Evolutionary conservation across 1,140 invertebrate species (phyloP).

Genomic region (Drosophila burlai): DNA sequence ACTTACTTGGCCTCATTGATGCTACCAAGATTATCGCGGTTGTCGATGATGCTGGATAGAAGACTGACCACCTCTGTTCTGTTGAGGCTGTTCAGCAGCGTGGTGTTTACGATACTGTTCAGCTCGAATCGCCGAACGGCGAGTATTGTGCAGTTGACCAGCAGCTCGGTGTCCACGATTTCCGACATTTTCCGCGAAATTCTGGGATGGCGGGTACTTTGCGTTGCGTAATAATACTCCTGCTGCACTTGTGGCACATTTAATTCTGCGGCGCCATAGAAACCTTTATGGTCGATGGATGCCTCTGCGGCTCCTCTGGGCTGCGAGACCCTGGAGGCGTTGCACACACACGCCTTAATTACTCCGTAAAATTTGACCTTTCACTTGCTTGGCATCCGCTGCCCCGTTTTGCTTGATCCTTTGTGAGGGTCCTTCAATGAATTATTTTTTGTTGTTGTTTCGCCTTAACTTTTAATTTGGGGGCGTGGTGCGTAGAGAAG

Average conservation of each 20-base stretch:
- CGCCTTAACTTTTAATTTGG: conserved; percentile 19
- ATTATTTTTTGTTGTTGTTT: neutral
- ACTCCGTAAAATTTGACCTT: conserved; percentile 21
- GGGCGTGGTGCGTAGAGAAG: conserved; percentile 16
- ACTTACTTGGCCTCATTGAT: conserved; percentile 84
- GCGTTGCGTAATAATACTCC: conserved; percentile 57
- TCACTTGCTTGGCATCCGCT: neutral
- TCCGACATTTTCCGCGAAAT: conserved; percentile 68
- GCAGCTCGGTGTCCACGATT: conserved; percentile 79
- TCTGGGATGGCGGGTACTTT: neutral
- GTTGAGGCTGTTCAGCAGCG: conserved; percentile 69
- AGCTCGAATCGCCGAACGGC: conserved; percentile 79
- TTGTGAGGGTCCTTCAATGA: conserved; percentile 10
- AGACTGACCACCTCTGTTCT: conserved; percentile 78
- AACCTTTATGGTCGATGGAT: conserved; percentile 24
- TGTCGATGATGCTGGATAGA: conserved; percentile 79
- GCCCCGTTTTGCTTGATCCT: neutral
- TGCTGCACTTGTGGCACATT: conserved; percentile 47
- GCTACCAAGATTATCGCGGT: conserved; percentile 76
- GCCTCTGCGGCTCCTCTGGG: neutral
- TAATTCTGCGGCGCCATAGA: conserved; percentile 50
- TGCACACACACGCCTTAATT: conserved; percentile 53
- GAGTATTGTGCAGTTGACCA: conserved; percentile 83
- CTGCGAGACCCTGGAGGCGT: conserved; percentile 1
- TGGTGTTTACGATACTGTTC: conserved; percentile 77